Evolutionary conservation across 2,113 vertebrate species (phyloP), one percentile per base, ranked within the genome.

Genomic region (Mobula hypostoma): DNA sequence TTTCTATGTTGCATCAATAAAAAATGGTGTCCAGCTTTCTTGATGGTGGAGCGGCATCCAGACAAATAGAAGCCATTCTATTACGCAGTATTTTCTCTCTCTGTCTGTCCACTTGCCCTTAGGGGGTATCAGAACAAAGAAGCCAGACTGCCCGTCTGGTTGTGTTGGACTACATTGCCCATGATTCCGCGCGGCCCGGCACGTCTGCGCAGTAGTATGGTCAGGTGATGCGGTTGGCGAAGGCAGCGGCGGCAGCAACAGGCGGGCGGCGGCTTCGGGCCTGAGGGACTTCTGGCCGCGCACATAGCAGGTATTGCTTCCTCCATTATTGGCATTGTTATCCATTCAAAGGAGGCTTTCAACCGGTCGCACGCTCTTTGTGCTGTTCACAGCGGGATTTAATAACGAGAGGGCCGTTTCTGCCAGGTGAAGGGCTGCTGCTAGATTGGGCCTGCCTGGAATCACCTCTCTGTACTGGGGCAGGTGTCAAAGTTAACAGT

Each of bases 401-500:
- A 48, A 4, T 82, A 21, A 24, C 7, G 14, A 14, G 88, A 40
- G 66, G 15, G 63, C 17, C 8, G 90, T 24, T 14, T 21, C 1
- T 40, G 85, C 29, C 63, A 29, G 58, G n/a, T 7, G 12, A 66
- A 32, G 85, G 85, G 61, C 15, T 32, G 7, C 1, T 32, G 85
- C n/a, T 15, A 1, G 29, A 5, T 21, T 70, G 88, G 90, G 66
- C 91, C 32, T 93, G 36, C 7, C 15, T 72, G 21, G 2, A 48
- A 8, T 74, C 61, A 61, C 61, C 58, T 32, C 61, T 61, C 56
- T 9, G 27, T 8, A 11, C 61, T 21, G 36, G 90, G 61, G 61
- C 85, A 90, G 85, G 61, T 90, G 85, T 90, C 85, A 90, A 66
- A 90, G 85, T 90, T 90, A 68, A 32, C 29, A 66, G 24, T 58